These are phyloP conservation scores for Venturia canescens DNA, from an alignment of 1,140 invertebrate species.

Conservation along the genomic window DNA sequence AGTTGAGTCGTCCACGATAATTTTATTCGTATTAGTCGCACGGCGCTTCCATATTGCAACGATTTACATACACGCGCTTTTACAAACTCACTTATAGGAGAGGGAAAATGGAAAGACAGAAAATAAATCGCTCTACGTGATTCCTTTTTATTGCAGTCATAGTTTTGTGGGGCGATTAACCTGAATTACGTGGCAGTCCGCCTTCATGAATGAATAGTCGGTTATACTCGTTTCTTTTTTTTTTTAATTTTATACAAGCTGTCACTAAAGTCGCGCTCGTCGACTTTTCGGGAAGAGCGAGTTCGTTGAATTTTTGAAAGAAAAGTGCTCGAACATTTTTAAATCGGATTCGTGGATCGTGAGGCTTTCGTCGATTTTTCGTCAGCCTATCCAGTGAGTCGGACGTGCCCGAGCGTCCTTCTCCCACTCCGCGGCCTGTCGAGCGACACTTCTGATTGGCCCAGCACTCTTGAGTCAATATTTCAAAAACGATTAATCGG, in stretches of 20 bases:
- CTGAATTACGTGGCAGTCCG: conserved; percentile 60
- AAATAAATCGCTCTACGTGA: not conserved
- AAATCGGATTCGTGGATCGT: too few relatives aligned
- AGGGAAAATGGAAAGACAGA: not conserved
- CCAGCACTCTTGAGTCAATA: too few relatives aligned
- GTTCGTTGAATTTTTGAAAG: too few relatives aligned
- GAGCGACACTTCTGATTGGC: too few relatives aligned
- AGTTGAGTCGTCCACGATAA: not conserved
- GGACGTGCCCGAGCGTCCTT: too few relatives aligned
- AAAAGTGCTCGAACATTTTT: too few relatives aligned
- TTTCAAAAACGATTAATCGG: too few relatives aligned
- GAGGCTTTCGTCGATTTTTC: too few relatives aligned
- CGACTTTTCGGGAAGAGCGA: too few relatives aligned
- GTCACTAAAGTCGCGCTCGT: too few relatives aligned
- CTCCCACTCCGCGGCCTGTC: too few relatives aligned
- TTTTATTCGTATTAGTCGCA: not conserved
- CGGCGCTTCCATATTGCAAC: not conserved
- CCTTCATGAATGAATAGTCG: conserved; percentile 53
- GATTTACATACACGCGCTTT: not conserved
- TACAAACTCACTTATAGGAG: not conserved
- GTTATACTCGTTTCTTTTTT: not conserved
- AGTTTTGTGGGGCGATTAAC: conserved; percentile 64
- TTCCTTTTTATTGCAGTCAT: not conserved
- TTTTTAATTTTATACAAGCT: not conserved
- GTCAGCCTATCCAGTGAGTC: too few relatives aligned